Percentiles rank a stretch among this genome's conserved stretches.
These are phyloP conservation scores for Palythoa grandis DNA, from an alignment of 92 coral and sea anemone species.

Conservation along the genomic window DNA sequence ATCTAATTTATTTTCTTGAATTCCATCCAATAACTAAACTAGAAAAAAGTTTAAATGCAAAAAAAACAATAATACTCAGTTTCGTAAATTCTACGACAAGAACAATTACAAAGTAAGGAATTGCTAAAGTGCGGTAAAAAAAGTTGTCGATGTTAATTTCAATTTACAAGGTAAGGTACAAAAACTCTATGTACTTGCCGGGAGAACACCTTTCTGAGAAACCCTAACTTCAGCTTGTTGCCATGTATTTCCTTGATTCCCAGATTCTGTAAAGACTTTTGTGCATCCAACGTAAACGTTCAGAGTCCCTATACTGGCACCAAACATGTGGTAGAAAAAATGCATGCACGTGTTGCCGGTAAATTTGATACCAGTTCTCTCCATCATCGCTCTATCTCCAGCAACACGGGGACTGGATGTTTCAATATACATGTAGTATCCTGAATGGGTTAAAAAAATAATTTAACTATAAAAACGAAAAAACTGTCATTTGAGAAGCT, in stretches of 20 bases:
- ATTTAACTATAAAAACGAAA: too few relatives aligned
- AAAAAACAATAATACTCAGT: too few relatives aligned
- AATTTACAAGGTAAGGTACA: neutral
- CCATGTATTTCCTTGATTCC: constrained; percentile 16
- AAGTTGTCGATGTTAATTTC: neutral
- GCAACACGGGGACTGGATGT: neutral
- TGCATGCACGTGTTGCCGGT: neutral
- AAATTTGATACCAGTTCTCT: constrained; percentile 7
- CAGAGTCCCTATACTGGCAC: neutral
- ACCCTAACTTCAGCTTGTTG: neutral
- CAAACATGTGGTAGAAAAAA: constrained; percentile 37
- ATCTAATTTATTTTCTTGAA: too few relatives aligned
- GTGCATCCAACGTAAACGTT: constrained; percentile 8
- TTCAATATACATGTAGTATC: constrained; percentile 14
- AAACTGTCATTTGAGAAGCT: too few relatives aligned
- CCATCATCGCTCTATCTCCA: constrained; percentile 11
- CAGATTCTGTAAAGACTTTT: constrained; percentile 1
- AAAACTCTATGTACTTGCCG: neutral
- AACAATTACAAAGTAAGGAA: too few relatives aligned
- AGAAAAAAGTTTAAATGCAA: too few relatives aligned
- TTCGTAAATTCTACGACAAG: too few relatives aligned
- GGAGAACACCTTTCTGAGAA: neutral
- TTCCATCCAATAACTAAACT: too few relatives aligned
- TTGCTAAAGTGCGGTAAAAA: neutral
- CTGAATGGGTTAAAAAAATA: neutral